Evolutionary conservation across 1,140 invertebrate genomes (phyloP).

Genomic region (Caenorhabditis remanei): DNA sequence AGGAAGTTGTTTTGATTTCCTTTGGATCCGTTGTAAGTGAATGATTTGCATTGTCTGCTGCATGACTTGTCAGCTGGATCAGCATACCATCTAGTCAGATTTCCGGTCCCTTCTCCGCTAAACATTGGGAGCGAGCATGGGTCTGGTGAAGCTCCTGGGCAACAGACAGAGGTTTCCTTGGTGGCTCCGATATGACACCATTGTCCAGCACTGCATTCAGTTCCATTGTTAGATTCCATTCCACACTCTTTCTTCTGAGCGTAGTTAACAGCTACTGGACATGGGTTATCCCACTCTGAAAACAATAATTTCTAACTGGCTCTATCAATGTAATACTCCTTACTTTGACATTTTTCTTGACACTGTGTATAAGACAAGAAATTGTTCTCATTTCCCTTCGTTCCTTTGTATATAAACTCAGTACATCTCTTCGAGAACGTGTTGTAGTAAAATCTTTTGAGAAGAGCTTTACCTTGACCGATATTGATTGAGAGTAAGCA

Average conservation of each 20-base stretch:
- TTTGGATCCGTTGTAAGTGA: conserved; percentile 71
- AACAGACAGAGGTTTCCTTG: conserved; percentile 73
- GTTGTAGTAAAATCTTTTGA: conserved; percentile 76
- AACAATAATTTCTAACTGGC: not conserved
- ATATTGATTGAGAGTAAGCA: conserved; percentile 72
- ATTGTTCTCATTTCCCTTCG: conserved; percentile 77
- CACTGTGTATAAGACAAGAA: conserved; percentile 73
- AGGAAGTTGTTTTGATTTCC: conserved; percentile 74
- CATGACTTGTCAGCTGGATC: conserved; percentile 74
- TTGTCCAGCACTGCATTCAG: conserved; percentile 66
- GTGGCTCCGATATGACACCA: conserved; percentile 75
- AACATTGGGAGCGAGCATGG: conserved; percentile 75
- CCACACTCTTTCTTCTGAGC: conserved; percentile 42
- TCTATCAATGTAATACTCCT: conserved; percentile 40
- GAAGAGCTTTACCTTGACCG: conserved; percentile 71
- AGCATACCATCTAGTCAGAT: conserved; percentile 77
- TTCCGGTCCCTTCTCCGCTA: conserved; percentile 72
- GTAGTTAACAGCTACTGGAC: conserved; percentile 66
- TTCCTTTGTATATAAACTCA: conserved; percentile 76
- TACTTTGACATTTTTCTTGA: conserved; percentile 74
- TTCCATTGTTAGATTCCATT: conserved; percentile 59
- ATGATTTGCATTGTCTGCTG: conserved; percentile 72
- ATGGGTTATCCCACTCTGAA: conserved; percentile 74
- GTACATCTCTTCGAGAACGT: conserved; percentile 71
- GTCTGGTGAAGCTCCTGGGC: conserved; percentile 71